These are phyloP conservation scores for Hoplostethus mediterraneus DNA, from an alignment of 2,797 vertebrate species.

Conservation along the genomic window DNA sequence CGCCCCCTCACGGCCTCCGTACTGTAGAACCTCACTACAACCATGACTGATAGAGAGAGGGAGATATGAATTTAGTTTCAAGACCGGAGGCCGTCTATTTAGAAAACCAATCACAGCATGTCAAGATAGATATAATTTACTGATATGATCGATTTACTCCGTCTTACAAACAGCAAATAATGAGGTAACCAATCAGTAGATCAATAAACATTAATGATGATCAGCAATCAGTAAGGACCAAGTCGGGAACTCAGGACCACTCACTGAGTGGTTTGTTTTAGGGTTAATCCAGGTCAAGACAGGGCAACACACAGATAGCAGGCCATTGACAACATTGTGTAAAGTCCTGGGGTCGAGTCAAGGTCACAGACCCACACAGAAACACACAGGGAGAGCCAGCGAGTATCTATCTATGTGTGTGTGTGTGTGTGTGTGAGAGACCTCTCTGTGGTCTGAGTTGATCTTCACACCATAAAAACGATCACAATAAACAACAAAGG, in stretches of 20 bases:
- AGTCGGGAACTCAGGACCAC: background rate
- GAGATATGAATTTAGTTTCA: slow-evolving; percentile 17
- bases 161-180: background rate
- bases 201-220: slow-evolving; percentile 16
- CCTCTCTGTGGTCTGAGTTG: background rate
- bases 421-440: background rate
- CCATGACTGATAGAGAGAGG: slow-evolving; percentile 74
- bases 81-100: background rate
- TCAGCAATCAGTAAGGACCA: background rate
- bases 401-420: too few species aligned
- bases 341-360: too few species aligned
- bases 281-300: slow-evolving; percentile 16
- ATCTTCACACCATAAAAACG: background rate
- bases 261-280: slow-evolving; percentile 29
- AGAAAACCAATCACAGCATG: slow-evolving; percentile 1
- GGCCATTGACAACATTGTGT: background rate
- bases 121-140: background rate
- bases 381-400: too few species aligned
- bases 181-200: slow-evolving; percentile 1
- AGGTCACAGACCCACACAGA: too few species aligned
- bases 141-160: background rate
- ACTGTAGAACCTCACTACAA: slow-evolving; percentile 83
- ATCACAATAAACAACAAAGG: background rate
- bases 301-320: slow-evolving; percentile 6
- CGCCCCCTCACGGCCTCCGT: slow-evolving; percentile 70